These are phyloP conservation scores for Anas capensis DNA, from an alignment of 2,797 vertebrate species.

Conservation along the genomic window DNA sequence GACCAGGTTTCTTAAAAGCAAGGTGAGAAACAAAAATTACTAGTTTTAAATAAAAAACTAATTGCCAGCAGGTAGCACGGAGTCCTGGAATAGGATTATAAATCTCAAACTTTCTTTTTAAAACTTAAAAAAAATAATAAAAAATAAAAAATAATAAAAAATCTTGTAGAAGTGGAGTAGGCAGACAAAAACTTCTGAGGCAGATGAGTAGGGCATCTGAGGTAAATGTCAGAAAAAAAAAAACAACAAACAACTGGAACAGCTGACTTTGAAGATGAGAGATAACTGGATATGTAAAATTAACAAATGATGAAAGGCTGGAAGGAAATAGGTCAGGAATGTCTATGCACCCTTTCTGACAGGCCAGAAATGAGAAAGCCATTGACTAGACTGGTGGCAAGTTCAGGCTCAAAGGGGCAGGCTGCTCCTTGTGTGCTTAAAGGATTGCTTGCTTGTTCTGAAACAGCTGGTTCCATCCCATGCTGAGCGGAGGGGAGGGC, in stretches of 20 bases:
- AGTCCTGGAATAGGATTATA: not conserved
- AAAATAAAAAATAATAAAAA: no score
- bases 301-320: not conserved
- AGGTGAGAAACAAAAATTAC: not conserved
- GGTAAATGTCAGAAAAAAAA: not conserved
- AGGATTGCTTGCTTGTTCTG: not conserved
- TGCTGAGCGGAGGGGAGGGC: not conserved
- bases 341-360: not conserved
- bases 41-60: not conserved
- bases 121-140: no score
- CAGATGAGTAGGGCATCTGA: not conserved
- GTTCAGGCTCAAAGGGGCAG: fast-evolving
- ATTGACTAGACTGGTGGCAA: not conserved
- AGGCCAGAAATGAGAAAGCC: not conserved
- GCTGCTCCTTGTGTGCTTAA: not conserved
- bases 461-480: not conserved
- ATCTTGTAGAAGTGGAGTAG: not conserved
- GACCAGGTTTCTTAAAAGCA: not conserved
- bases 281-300: not conserved
- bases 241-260: not conserved
- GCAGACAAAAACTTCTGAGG: not conserved
- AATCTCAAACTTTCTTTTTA: not conserved
- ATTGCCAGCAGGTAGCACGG: not conserved
- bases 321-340: not conserved
- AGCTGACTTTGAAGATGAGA: not conserved